Conservation (phyloP, 2,797 vertebrate species). For the Tadarida brasiliensis region DNA sequence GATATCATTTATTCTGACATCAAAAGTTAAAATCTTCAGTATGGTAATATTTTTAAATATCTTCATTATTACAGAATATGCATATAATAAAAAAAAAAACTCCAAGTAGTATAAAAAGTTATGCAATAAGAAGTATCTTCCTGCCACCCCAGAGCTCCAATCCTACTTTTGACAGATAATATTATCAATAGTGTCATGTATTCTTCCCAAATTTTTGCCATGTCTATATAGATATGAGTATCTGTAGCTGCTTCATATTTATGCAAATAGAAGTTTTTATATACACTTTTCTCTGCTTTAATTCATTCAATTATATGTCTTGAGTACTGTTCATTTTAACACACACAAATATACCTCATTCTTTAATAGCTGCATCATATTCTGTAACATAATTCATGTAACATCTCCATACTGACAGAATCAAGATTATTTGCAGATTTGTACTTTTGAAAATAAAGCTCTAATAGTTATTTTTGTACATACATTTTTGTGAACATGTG, state of each 20-base stretch:
- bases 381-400: not conserved
- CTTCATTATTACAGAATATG: constrained; percentile 11
- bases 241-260: not conserved
- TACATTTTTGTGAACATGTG: not conserved
- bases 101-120: not conserved
- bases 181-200: not conserved
- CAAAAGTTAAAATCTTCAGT: not conserved
- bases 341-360: not conserved
- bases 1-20: not conserved
- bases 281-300: not conserved
- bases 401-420: not conserved
- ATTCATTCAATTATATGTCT: not conserved
- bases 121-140: not conserved
- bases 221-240: not conserved
- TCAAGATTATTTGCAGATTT: not conserved
- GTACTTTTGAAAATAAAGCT: not conserved
- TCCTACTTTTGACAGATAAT: not conserved
- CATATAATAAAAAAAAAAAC: not conserved
- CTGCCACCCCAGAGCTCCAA: not conserved
- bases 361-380: not conserved
- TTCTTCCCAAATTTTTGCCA: not conserved
- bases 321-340: not conserved
- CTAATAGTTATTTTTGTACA: not conserved
- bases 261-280: not conserved
- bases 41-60: not conserved